Base-by-base conservation (phyloP, 2,113 vertebrate species). In the Rhabdornis inornatus region DNA sequence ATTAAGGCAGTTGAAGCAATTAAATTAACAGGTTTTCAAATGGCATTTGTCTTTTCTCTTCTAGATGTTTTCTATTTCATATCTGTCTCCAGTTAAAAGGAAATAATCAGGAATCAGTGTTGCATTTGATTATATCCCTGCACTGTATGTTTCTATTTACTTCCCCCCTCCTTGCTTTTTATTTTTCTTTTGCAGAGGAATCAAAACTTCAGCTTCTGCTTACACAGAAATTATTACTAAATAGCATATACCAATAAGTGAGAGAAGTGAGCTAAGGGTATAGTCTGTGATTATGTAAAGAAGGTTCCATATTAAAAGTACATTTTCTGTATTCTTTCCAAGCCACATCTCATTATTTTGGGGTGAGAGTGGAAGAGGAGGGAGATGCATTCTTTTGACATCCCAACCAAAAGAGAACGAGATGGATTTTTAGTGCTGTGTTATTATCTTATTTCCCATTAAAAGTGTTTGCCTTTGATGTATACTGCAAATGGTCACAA, bases 1-100 rank as follows among this genome's bases (percentile, higher is more conserved):
- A 94, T 90, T 52, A 89, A 85, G 78, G 93, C 84, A 86, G 87
- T 85, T 92, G 86, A 89, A 83, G 50, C 91, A 86, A 94, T 95
- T 95, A 88, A 95, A 87, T 96, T 92, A 86, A 69, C 66, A 63
- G 45, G 16, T 86, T 87, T 94, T 81, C 80, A 94, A 60, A 68
- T 84, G 55, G 9, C 28, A 44, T 88, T 82, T 2, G 0, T 69
- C 44, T 92, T 96, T 92, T 89, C 49, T 89, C 24, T 65, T 69
- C 82, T 91, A 53, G 28, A 71, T 65, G 33, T 85, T 79, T 96
- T 89, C 47, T 84, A 7, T 94, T 96, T 87, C 61, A 6, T 92
- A 59, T 79, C 63, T 87, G 30, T 78, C 40, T 92, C 30, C 45
- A 87, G n/a, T 87, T 91, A 69, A 82, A 81, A 87, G 37, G 76